These are phyloP conservation scores for Clistopyga incitator DNA, from an alignment of 2,888 invertebrate genomes.

Conservation along the genomic window DNA sequence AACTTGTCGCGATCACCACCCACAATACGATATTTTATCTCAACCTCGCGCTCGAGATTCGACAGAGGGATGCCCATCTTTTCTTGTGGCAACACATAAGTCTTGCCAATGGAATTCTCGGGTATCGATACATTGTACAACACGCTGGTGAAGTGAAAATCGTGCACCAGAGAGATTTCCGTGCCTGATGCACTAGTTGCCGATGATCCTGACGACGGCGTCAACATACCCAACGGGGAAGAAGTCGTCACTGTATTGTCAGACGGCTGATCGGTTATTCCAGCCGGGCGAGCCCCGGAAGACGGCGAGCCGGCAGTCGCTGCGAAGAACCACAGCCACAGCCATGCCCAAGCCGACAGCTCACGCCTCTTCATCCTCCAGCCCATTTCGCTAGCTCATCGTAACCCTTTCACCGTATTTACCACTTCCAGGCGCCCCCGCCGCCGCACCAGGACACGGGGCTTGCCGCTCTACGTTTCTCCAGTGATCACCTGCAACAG, in stretches of 20 bases:
- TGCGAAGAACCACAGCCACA: constrained; percentile 82
- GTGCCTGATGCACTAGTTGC: constrained; percentile 60
- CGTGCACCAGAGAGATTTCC: constrained; percentile 68
- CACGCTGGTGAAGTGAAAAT: constrained; percentile 90
- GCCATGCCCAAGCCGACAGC: constrained; percentile 82
- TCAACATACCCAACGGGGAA: constrained; percentile 61
- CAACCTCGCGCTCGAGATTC: constrained; percentile 79
- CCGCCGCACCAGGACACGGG: constrained; percentile 30
- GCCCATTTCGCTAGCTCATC: constrained; percentile 83
- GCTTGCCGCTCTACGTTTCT: constrained; percentile 45
- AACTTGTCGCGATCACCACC: constrained; percentile 95
- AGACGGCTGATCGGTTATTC: constrained; percentile 56
- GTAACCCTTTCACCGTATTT: constrained; percentile 66
- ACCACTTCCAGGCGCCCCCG: constrained; percentile 35
- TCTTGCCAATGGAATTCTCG: constrained; percentile 96
- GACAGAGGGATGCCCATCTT: constrained; percentile 91
- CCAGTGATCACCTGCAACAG: constrained; percentile 71
- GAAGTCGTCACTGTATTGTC: constrained; percentile 47
- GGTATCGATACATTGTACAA: constrained; percentile 95
- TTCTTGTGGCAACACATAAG: constrained; percentile 91
- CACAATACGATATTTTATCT: constrained; percentile 94
- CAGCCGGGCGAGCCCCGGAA: constrained; percentile 67
- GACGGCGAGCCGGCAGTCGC: constrained; percentile 77
- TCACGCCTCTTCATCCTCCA: constrained; percentile 81
- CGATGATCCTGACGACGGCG: constrained; percentile 62